Evolutionary conservation across 2,888 invertebrate genomes (phyloP).

Genomic region (Cyrtodaria siliqua): DNA sequence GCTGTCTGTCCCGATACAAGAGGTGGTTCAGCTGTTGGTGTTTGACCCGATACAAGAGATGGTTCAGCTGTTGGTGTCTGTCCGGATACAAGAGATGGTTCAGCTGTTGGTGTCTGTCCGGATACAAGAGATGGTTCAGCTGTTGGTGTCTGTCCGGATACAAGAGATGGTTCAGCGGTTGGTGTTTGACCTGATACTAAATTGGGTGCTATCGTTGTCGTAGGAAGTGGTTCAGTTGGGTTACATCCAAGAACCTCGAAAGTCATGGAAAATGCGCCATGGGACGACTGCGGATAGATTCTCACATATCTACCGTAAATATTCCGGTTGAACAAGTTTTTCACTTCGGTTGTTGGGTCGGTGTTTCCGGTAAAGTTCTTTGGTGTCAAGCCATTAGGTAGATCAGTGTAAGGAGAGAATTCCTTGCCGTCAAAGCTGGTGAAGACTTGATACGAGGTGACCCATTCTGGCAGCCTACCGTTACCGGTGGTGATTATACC

Average conservation of each 20-base stretch:
- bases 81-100: too few species aligned
- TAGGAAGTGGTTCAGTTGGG: slow-evolving; percentile 58
- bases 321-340: slow-evolving; percentile 71
- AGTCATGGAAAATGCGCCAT: slow-evolving; percentile 68
- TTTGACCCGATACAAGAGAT: too few species aligned
- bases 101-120: too few species aligned
- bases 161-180: slow-evolving; percentile 45
- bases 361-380: slow-evolving; percentile 70
- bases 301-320: slow-evolving; percentile 72
- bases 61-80: too few species aligned
- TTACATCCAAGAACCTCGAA: slow-evolving; percentile 79
- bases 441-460: slow-evolving; percentile 66
- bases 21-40: too few species aligned
- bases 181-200: slow-evolving; percentile 51
- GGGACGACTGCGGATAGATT: slow-evolving; percentile 69
- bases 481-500: slow-evolving; percentile 70
- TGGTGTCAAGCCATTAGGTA: slow-evolving; percentile 44
- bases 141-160: slow-evolving; percentile 8
- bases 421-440: slow-evolving; percentile 73
- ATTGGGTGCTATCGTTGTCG: slow-evolving; percentile 58
- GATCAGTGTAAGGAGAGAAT: slow-evolving; percentile 70
- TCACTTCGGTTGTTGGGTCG: slow-evolving; percentile 63
- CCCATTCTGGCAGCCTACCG: slow-evolving; percentile 63
- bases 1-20: too few species aligned
- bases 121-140: too few species aligned